A percentile compares a stretch with the other conserved stretches of the same genome.
Evolutionary conservation across 2,797 vertebrate genomes (phyloP).

Genomic region (Oceanodroma leucorhoa): DNA sequence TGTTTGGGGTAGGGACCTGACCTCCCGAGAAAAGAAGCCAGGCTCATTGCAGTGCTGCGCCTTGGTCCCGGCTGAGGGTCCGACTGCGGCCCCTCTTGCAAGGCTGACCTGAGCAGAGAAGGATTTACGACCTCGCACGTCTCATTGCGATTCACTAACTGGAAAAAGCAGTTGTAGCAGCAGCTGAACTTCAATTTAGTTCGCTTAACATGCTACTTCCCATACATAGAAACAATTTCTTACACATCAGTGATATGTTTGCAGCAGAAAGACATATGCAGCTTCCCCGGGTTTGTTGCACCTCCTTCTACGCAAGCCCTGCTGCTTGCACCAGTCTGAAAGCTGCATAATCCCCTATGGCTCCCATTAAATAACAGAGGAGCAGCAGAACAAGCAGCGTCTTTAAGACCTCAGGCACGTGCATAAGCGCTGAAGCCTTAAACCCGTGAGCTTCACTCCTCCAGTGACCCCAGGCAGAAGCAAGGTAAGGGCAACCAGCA

Average conservation of each 20-base stretch:
- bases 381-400: neutral
- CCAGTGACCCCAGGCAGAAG: neutral
- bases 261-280: rapidly evolving
- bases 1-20: neutral
- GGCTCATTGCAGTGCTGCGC: rapidly evolving
- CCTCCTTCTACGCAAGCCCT: neutral
- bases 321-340: neutral
- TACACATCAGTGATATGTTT: rapidly evolving
- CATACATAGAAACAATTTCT: neutral
- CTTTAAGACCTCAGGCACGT: neutral
- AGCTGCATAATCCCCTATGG: neutral
- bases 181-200: neutral
- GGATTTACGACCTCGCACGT: rapidly evolving
- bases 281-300: neutral
- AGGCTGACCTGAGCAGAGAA: neutral
- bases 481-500: neutral
- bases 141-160: neutral
- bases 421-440: neutral
- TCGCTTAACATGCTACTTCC: neutral
- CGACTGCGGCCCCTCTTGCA: rapidly evolving
- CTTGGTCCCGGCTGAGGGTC: neutral
- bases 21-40: neutral
- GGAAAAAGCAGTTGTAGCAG: neutral
- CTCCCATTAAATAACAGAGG: neutral
- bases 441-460: neutral